phyloP scores from a whole-genome alignment of 2,797 vertebrate genomes.

The Poecilia velifera region DNA sequence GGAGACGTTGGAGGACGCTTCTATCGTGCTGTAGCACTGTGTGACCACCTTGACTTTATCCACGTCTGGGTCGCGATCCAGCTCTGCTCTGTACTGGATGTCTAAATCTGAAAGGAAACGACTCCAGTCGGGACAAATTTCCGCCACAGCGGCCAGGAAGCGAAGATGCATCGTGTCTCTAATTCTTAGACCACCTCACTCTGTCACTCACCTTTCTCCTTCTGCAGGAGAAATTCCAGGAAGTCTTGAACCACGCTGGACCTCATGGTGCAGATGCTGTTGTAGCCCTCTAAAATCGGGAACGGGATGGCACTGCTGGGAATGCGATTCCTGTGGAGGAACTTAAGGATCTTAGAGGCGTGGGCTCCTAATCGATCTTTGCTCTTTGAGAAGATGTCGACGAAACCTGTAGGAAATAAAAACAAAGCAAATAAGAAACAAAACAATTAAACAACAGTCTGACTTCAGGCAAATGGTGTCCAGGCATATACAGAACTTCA shows the following conservation, averaged over 20 bases:
- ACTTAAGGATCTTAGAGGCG: slow-evolving; percentile 91
- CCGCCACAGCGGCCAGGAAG: not conserved
- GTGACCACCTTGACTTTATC: slow-evolving; percentile 92
- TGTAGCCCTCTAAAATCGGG: slow-evolving; percentile 93
- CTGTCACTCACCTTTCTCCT: slow-evolving; percentile 87
- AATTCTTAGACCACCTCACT: not conserved
- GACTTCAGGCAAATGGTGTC: not conserved
- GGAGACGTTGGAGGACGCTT: slow-evolving; percentile 90
- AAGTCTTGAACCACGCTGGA: slow-evolving; percentile 92
- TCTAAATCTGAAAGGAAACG: slow-evolving; percentile 76
- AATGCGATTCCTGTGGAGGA: slow-evolving; percentile 94
- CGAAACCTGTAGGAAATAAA: slow-evolving; percentile 84
- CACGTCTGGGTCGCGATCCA: slow-evolving; percentile 87
- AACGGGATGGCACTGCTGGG: slow-evolving; percentile 91
- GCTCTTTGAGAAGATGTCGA: slow-evolving; percentile 96
- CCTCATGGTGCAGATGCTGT: slow-evolving; percentile 94
- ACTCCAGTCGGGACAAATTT: not conserved
- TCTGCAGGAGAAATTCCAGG: slow-evolving; percentile 90
- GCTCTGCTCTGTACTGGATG: slow-evolving; percentile 84
- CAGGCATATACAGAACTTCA: not conserved
- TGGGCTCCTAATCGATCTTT: slow-evolving; percentile 90
- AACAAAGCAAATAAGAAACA: not conserved
- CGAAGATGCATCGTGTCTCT: not conserved
- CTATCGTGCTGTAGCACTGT: slow-evolving; percentile 93
- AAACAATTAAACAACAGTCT: not conserved